These are phyloP conservation scores for Drosophila subpulchrella DNA, from an alignment of 1,140 invertebrate species.

Conservation along the genomic window DNA sequence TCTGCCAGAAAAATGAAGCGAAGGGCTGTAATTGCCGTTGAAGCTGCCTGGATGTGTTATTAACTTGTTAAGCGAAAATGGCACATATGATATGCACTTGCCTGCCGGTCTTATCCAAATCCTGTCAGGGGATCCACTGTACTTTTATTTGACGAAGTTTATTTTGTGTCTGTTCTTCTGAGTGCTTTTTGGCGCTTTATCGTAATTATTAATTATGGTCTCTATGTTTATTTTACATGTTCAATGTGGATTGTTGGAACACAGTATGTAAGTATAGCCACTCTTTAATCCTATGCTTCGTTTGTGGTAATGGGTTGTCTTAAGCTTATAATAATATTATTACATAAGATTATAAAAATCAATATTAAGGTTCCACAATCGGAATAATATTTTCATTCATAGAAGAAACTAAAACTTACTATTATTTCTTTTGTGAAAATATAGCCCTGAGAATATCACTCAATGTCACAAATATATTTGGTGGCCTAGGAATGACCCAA, in stretches of 20 bases:
- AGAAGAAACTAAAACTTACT: neutral
- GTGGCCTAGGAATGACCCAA: neutral
- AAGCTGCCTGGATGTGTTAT: slow-evolving; percentile 60
- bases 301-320: too few relatives aligned
- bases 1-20: slow-evolving; percentile 61
- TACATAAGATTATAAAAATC: too few relatives aligned
- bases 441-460: too few relatives aligned
- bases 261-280: slow-evolving; percentile 59
- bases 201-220: slow-evolving; percentile 25
- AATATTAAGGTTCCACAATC: too few relatives aligned
- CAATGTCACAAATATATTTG: too few relatives aligned
- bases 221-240: slow-evolving; percentile 32
- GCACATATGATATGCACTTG: slow-evolving; percentile 52
- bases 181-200: slow-evolving; percentile 15
- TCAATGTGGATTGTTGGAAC: neutral
- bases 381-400: too few relatives aligned
- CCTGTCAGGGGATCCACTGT: slow-evolving; percentile 17
- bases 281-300: neutral
- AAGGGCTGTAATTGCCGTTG: slow-evolving; percentile 70
- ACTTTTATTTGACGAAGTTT: slow-evolving; percentile 3
- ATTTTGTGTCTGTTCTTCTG: slow-evolving; percentile 44
- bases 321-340: too few relatives aligned
- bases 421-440: neutral
- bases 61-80: slow-evolving; percentile 74
- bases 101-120: slow-evolving; percentile 36